A percentile compares a stretch with the other conserved stretches of the same genome.
Conservation (phyloP, 2,797 vertebrate genomes). For the Heteromormyrus szaboi region DNA sequence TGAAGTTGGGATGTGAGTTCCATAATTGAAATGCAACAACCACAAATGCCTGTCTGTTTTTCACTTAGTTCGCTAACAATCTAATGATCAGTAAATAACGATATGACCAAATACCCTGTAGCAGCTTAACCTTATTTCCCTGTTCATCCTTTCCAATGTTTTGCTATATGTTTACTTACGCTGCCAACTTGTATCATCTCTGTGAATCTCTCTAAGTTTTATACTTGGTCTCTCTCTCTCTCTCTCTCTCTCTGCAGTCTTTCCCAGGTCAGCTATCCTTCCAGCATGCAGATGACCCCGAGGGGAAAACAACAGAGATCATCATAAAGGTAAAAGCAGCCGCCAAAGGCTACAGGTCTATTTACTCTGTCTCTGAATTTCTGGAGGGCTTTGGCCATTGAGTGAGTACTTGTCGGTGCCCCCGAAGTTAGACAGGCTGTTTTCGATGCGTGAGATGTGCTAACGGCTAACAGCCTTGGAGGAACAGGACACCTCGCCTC, state of each 20-base stretch:
- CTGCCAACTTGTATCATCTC: neutral
- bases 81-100: neutral
- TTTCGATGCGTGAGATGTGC: neutral
- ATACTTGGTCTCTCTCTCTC: neutral
- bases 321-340: constrained; percentile 54
- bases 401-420: neutral
- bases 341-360: neutral
- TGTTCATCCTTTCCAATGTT: neutral
- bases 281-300: constrained; percentile 56
- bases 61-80: neutral
- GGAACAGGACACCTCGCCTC: neutral
- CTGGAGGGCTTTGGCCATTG: neutral
- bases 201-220: neutral
- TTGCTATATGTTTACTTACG: neutral
- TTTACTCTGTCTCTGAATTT: neutral
- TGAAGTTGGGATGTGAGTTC: too few species aligned
- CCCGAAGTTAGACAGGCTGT: neutral
- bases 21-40: too few species aligned
- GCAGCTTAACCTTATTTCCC: neutral
- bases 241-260: neutral
- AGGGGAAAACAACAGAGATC: constrained; percentile 57
- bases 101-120: neutral
- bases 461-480: neutral
- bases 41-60: too few species aligned
- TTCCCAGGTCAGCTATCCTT: constrained; percentile 56